Evolutionary conservation across 2,113 vertebrate genomes (phyloP), one percentile per base, ranked within the genome.

Genomic region (Leptocoma aspasia): DNA sequence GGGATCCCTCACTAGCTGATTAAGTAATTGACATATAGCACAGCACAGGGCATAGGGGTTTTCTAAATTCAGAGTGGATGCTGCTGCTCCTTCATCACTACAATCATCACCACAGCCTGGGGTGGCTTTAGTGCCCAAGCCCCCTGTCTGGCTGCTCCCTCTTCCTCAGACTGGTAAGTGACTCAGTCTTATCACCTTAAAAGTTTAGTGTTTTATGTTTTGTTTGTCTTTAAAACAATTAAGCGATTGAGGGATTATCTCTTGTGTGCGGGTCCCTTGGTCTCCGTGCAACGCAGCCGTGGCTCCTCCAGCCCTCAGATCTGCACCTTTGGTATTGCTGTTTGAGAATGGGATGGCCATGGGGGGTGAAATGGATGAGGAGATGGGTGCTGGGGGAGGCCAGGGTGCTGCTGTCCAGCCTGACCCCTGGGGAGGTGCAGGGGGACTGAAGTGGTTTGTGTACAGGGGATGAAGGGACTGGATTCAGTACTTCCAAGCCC

Each of bases 21-120:
- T 53, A 65, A 77, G 28, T 73, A 50, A 72, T 63, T 81, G 72
- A 78, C 65, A 35, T 1, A 26, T 1, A 87, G 39, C 47, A 27
- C 3, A 15, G 54, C 0, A 0, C 0, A 13, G 39, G 18, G 28
- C 5, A 14, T 1, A 47, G 24, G 0, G 31, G 10, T 1, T 2
- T 4, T 61, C 9, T 33, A 10, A 24, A 24, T 35, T 15, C 5
- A 26, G 28, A 11, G 6, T 47, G 37, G 28, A 2, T 77, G 5
- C 3, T 77, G 4, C 5, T 84, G 9, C 2, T 78, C 2, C 10
- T 44, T n/a, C 9, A 5, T 1, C 35, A 3, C 9, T 19, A 2
- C 24, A 21, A 35, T 14, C 11, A 8, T 15, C 4, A 9, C 15
- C 2, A 1, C 0, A 6, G 23, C 6, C 39, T 26, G 31, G 22